Evolutionary conservation across 2,888 invertebrate genomes (phyloP).

Genomic region (Drosophila planitibia): DNA sequence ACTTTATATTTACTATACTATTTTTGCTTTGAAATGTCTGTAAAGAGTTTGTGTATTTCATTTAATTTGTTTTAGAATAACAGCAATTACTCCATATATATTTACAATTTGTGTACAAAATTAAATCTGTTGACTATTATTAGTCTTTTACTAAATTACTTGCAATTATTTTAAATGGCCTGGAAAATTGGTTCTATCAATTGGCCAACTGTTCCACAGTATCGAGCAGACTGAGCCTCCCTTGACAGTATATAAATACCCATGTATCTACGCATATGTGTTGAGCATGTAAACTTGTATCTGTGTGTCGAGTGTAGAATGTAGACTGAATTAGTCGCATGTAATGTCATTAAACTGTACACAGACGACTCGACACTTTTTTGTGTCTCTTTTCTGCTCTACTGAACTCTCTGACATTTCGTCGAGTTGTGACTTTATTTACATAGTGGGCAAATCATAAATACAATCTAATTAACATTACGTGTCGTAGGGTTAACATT

Average conservation of each 20-base stretch:
- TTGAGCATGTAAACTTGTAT: background rate
- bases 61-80: background rate
- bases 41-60: background rate
- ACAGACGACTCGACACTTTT: conserved; percentile 1
- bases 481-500: background rate
- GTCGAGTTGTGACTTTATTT: background rate
- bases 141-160: background rate
- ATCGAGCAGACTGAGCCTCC: background rate
- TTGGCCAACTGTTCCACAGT: conserved; percentile 1
- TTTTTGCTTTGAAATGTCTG: background rate
- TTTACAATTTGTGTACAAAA: background rate
- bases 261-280: background rate
- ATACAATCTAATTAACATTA: background rate
- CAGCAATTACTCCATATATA: background rate
- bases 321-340: conserved; percentile 19
- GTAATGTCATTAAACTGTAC: conserved; percentile 24
- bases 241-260: conserved; percentile 1
- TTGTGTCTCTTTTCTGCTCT: background rate
- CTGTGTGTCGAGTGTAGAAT: background rate
- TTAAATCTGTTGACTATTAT: background rate
- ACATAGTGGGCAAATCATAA: background rate
- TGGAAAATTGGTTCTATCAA: background rate
- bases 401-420: background rate
- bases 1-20: background rate
- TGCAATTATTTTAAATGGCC: background rate